Evolutionary conservation across 2,797 vertebrate genomes (phyloP).

Genomic region (Adelosebastes latens): DNA sequence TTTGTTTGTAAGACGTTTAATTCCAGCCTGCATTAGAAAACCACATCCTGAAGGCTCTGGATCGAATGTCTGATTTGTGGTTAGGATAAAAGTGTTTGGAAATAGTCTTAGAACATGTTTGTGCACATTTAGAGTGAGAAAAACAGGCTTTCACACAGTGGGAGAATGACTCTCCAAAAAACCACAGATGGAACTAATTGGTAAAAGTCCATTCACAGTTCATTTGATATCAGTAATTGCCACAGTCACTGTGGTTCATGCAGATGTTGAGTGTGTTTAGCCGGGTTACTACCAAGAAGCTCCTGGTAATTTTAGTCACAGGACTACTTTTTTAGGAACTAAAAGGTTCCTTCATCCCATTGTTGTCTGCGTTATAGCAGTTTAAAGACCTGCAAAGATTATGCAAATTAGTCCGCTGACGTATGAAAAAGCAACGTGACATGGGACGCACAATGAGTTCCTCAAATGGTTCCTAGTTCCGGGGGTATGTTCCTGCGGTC

Average conservation of each 20-base stretch:
- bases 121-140: not conserved
- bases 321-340: too few relatives aligned
- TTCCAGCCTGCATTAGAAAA: not conserved
- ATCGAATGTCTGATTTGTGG: conserved; percentile 13
- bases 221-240: not conserved
- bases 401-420: too few relatives aligned
- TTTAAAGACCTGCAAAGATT: too few relatives aligned
- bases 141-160: not conserved
- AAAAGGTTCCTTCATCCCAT: too few relatives aligned
- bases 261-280: not conserved
- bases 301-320: too few relatives aligned
- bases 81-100: not conserved
- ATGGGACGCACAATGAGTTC: too few relatives aligned
- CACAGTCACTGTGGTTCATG: not conserved
- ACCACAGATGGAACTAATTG: not conserved
- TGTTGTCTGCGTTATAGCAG: too few relatives aligned
- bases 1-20: not conserved
- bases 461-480: too few relatives aligned
- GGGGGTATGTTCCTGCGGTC: too few relatives aligned
- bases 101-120: not conserved
- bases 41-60: conserved; percentile 1
- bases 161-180: not conserved
- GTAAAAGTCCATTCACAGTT: conserved; percentile 1
- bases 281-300: too few relatives aligned
- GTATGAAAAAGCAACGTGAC: too few relatives aligned